Evolutionary conservation across 2,888 invertebrate genomes (phyloP).

Genomic region (Bimastos eiseni): DNA sequence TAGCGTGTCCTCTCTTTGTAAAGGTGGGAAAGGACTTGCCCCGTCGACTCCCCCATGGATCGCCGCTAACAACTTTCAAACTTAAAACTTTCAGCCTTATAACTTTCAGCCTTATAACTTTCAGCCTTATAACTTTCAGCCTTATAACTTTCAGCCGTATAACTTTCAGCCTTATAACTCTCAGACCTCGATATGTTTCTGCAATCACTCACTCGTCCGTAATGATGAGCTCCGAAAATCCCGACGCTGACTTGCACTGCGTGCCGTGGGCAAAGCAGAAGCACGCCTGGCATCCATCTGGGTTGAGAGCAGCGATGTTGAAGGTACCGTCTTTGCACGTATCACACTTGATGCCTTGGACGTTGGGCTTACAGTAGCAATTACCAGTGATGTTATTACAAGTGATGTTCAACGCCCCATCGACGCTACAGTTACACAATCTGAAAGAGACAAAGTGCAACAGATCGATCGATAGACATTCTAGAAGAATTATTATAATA

Average conservation of each 20-base stretch:
- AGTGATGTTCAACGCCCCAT: constrained; percentile 39
- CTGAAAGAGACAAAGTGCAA: constrained; percentile 40
- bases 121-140: no score
- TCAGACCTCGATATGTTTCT: no score
- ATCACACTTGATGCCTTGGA: constrained; percentile 48
- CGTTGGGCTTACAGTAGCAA: constrained; percentile 48
- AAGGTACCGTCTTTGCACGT: constrained; percentile 45
- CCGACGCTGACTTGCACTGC: constrained; percentile 46
- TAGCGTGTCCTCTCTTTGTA: no score
- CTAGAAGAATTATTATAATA: no score
- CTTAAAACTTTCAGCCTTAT: no score
- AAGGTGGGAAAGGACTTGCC: no score
- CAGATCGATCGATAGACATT: no score
- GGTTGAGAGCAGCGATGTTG: constrained; percentile 71
- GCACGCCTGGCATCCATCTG: constrained; percentile 72
- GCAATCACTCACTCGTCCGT: constrained; percentile 32
- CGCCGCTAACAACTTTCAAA: no score
- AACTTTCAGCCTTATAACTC: no score
- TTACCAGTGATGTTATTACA: constrained; percentile 45
- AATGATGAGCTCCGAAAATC: constrained; percentile 39
- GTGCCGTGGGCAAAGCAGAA: constrained; percentile 49
- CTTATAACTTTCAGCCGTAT: no score
- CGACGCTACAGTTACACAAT: constrained; percentile 46
- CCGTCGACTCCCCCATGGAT: no score
- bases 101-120: no score